These are phyloP conservation scores for Chymomyza costata DNA, from an alignment of 1,140 invertebrate genomes.

Conservation along the genomic window DNA sequence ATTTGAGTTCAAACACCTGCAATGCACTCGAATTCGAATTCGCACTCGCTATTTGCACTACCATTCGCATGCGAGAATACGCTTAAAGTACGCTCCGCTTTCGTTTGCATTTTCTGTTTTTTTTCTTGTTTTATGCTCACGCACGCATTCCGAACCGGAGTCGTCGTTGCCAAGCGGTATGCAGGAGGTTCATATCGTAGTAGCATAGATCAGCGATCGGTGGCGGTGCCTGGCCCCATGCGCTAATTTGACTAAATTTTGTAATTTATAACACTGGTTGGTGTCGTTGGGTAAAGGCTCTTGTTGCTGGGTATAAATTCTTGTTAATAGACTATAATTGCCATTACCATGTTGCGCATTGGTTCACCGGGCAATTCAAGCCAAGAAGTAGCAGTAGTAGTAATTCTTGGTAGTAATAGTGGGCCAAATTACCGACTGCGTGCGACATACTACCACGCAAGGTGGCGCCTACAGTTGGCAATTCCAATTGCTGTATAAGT, in stretches of 20 bases:
- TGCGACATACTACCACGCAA: no score
- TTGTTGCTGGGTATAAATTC: conserved; percentile 47
- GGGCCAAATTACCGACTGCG: no score
- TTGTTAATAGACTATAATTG: conserved; percentile 61
- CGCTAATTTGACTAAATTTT: conserved; percentile 65
- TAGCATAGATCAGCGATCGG: no score
- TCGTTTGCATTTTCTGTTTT: conserved; percentile 55
- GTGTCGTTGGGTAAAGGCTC: no score
- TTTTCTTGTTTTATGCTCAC: conserved; percentile 45
- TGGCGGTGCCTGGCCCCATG: no score
- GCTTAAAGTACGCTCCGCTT: conserved; percentile 29
- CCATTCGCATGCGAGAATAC: neutral
- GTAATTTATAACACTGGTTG: conserved; percentile 43
- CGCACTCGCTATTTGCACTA: conserved; percentile 5
- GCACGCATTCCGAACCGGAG: conserved; percentile 30
- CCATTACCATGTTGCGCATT: neutral
- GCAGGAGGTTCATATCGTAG: no score
- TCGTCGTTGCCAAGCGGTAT: conserved; percentile 7
- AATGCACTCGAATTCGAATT: conserved; percentile 43
- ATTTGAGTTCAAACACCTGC: conserved; percentile 72
- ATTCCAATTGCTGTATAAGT: no score
- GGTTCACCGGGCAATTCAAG: no score
- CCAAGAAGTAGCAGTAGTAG: no score
- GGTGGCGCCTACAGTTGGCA: no score
- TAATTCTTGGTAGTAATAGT: no score